Evolutionary conservation across 2,797 vertebrate species (phyloP).

Genomic region (Sebastes steindachneri): DNA sequence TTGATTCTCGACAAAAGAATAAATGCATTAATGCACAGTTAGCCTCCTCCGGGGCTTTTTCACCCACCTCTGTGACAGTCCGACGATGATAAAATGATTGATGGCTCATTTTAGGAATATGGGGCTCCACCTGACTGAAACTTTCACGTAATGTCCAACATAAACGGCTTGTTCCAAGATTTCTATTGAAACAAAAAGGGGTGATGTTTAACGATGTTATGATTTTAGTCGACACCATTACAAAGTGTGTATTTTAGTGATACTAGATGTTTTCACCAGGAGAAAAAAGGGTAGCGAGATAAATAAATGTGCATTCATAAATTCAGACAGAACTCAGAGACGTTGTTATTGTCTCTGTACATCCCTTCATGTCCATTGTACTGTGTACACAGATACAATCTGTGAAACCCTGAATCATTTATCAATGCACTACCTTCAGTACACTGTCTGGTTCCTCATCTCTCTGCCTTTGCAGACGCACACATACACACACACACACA

Average conservation of each 20-base stretch:
- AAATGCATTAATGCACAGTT: constrained; percentile 62
- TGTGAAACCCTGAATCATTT: constrained; percentile 40
- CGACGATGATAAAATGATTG: constrained; percentile 44
- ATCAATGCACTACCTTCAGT: constrained; percentile 12
- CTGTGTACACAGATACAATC: constrained; percentile 17
- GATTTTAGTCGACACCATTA: background rate
- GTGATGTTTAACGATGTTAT: background rate
- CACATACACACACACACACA: background rate
- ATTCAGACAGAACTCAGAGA: background rate
- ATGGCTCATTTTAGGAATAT: constrained; percentile 26
- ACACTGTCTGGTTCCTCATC: constrained; percentile 2
- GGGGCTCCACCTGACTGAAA: constrained; percentile 12
- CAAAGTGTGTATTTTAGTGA: background rate
- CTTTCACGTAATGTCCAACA: background rate
- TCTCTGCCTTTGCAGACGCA: background rate
- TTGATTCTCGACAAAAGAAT: constrained; percentile 69
- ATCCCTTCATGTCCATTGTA: background rate
- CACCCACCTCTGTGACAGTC: constrained; percentile 25
- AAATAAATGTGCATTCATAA: background rate
- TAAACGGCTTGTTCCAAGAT: background rate
- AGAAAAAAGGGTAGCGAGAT: background rate
- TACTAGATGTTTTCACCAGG: background rate
- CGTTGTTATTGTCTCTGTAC: background rate
- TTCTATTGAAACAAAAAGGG: background rate
- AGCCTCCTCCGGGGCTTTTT: constrained; percentile 39